These are phyloP conservation scores for Tenthredo scrophulariae DNA, from an alignment of 2,888 invertebrate genomes.

Conservation along the genomic window DNA sequence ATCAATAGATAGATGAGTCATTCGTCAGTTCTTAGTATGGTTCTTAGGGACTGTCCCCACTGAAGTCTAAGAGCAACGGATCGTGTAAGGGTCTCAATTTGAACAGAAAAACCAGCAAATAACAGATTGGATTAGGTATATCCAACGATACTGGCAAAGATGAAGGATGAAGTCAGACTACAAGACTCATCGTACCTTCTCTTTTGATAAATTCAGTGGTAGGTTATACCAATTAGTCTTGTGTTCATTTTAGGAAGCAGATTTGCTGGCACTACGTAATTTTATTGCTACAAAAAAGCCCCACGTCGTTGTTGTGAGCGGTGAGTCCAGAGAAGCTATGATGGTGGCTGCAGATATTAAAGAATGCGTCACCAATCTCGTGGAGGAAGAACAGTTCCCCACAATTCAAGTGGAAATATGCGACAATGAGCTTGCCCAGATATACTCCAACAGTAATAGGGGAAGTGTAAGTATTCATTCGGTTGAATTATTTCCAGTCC, in stretches of 20 bases:
- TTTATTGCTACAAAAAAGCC: constrained; percentile 96
- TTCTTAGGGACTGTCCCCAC: neutral
- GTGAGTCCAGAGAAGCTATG: constrained; percentile 93
- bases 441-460: constrained; percentile 95
- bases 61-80: neutral
- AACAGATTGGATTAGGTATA: neutral
- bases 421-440: constrained; percentile 95
- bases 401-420: constrained; percentile 93
- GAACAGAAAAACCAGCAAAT: neutral
- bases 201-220: neutral
- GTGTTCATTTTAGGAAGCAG: constrained; percentile 79
- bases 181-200: neutral
- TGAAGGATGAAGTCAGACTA: neutral
- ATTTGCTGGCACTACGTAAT: constrained; percentile 85
- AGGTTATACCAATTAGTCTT: neutral
- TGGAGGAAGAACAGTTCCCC: constrained; percentile 93
- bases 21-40: constrained; percentile 5
- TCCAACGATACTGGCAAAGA: neutral
- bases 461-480: constrained; percentile 81
- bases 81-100: neutral
- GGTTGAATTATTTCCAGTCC: neutral
- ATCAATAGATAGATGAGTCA: constrained; percentile 43
- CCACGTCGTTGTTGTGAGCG: constrained; percentile 94
- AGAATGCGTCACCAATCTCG: constrained; percentile 86
- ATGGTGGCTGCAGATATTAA: constrained; percentile 90